Base-by-base conservation (phyloP, 2,888 invertebrate species). In the Phlogophora meticulosa region DNA sequence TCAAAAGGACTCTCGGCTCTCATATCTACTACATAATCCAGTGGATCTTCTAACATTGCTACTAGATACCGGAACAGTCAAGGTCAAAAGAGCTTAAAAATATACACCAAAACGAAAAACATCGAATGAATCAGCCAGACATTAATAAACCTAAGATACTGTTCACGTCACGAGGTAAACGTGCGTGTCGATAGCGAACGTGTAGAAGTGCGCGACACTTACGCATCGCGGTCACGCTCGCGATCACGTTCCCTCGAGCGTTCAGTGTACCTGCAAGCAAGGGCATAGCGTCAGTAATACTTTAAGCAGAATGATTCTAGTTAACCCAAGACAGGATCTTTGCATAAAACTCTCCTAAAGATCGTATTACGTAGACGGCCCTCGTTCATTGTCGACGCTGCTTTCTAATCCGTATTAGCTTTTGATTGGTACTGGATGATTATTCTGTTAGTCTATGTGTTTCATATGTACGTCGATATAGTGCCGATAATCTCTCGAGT, bases 241-340 rank as follows among this genome's bases (percentile, higher is more conserved):
- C 97, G 95, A 85, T 97, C 97, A 62, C 97, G 96, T 76, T 97
- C 97, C 78, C 97, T 96, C 67, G 97, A 97, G 82, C 97, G 95
- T 88, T 98, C 97, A 73, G 97, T 96, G 87, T 97, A 97, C 86
- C 97, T 96, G 92, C 93, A 95, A 94, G 86, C 81, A 91, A 90
- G 77, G 78, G 77, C 79, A 74, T 66, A 71, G 74, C 78, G 72
- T 80, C 80, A 86, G 65, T 76, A 77, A 73, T 72, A 60, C 72
- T 75, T 72, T 58, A 67, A 36, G n/a, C 66, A 43, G 56, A 57
- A 58, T 34, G 34, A 40, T 49, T 22, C 56, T 65, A 72, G 15
- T 4, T 56, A 40, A 67, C 34, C 36, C 46, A n/a, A n/a, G n/a
- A n/a, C n/a, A n/a, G n/a, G n/a, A n/a, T n/a, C n/a, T n/a, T 5